Evolutionary conservation across 2,888 invertebrate genomes (phyloP).

Genomic region (Hipparchia semele): DNA sequence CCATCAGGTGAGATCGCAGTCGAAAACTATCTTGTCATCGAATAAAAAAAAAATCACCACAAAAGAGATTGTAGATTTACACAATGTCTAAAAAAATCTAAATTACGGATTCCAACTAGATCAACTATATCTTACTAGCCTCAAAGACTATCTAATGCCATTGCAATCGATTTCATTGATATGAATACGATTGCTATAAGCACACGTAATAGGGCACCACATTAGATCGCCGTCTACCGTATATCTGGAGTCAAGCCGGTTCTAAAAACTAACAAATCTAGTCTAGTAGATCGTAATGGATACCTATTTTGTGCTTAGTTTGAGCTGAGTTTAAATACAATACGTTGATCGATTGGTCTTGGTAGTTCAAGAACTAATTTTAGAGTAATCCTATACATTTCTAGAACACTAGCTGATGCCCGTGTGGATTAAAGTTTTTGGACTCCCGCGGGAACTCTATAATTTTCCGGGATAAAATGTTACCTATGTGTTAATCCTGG

Average conservation of each 20-base stretch:
- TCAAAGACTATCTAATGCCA: background rate
- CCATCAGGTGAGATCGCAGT: too few species aligned
- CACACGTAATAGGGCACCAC: slow-evolving; percentile 50
- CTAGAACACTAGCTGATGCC: too few species aligned
- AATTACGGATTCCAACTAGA: too few species aligned
- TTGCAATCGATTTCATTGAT: background rate
- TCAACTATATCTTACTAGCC: too few species aligned
- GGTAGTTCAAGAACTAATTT: background rate
- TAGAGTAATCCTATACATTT: background rate
- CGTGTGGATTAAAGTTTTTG: too few species aligned
- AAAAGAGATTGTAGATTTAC: too few species aligned
- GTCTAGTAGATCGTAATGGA: slow-evolving; percentile 49
- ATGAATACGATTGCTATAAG: background rate
- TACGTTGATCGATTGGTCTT: background rate
- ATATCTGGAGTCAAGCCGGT: slow-evolving; percentile 54
- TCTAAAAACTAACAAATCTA: slow-evolving; percentile 65
- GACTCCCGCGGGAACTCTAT: too few species aligned
- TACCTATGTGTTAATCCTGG: too few species aligned
- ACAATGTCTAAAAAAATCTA: too few species aligned
- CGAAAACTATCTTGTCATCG: too few species aligned
- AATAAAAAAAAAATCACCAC: too few species aligned
- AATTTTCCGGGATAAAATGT: too few species aligned
- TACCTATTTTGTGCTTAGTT: slow-evolving; percentile 32
- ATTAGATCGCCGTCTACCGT: slow-evolving; percentile 49
- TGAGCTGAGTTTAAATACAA: background rate